Percentiles rank a stretch among this genome's conserved stretches.
phyloP scores from a whole-genome alignment of 2,113 vertebrate species.

The Melanotaenia duboulayi region DNA sequence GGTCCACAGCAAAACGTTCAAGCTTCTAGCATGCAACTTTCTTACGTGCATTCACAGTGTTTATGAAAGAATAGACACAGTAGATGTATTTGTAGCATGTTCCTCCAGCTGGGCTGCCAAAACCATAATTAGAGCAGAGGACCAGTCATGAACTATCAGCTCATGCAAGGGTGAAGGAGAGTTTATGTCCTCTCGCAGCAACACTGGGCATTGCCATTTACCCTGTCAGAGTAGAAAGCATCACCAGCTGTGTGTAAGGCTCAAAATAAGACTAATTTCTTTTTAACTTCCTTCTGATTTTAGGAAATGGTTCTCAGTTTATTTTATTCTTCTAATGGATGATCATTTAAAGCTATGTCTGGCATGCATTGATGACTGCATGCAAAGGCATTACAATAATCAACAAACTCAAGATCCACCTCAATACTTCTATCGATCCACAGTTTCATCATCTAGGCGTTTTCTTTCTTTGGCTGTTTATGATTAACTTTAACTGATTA shows the following conservation, averaged over 20 bases:
- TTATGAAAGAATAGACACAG: conserved; percentile 35
- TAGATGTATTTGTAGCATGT: conserved; percentile 33
- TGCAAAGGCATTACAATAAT: too few relatives aligned
- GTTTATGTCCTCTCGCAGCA: conserved; percentile 21
- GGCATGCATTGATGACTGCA: too few relatives aligned
- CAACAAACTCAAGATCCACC: too few relatives aligned
- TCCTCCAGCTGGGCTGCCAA: conserved; percentile 34
- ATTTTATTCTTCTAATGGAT: not conserved
- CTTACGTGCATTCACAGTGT: conserved; percentile 33
- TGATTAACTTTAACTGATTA: not conserved
- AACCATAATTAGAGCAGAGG: conserved; percentile 38
- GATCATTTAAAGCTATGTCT: too few relatives aligned
- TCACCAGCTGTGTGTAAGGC: not conserved
- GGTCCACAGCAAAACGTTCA: conserved; percentile 51
- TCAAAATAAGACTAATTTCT: not conserved
- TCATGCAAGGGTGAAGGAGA: conserved; percentile 38
- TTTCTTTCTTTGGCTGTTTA: not conserved
- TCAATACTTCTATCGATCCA: too few relatives aligned
- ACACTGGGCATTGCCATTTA: conserved; percentile 15
- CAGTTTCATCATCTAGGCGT: not conserved
- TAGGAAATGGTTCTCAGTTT: not conserved
- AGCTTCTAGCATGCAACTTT: conserved; percentile 37
- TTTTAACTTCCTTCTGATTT: not conserved
- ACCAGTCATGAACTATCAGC: conserved; percentile 25
- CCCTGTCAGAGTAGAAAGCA: not conserved